Conservation (phyloP, 2,113 vertebrate species). For the Zosterops lateralis region DNA sequence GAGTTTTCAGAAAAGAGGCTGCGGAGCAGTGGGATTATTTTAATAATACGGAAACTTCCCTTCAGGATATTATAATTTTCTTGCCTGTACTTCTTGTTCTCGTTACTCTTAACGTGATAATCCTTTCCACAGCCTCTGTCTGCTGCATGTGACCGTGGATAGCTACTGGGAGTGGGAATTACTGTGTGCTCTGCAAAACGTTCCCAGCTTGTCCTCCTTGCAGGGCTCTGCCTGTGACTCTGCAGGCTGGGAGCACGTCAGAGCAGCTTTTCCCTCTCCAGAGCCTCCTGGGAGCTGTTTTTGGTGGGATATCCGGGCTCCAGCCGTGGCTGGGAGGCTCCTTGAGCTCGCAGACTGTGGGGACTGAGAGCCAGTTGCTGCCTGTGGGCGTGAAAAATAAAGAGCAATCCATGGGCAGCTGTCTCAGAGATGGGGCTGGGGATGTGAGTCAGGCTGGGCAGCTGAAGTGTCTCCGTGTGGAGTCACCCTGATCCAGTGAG, state of each 20-base stretch:
- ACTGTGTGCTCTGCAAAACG: not conserved
- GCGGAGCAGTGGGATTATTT: constrained; percentile 22
- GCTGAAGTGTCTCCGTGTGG: not conserved
- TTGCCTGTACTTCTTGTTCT: constrained; percentile 37
- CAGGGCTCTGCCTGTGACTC: not conserved
- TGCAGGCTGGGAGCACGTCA: not conserved
- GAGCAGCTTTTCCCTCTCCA: not conserved
- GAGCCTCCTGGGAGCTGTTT: not conserved
- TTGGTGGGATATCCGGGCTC: not conserved
- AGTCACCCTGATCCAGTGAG: fast-evolving
- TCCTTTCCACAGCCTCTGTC: not conserved
- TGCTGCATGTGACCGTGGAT: not conserved
- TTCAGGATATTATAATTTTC: constrained; percentile 47
- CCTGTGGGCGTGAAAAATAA: constrained; percentile 60
- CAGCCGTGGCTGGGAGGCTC: not conserved
- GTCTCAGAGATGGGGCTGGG: constrained; percentile 26
- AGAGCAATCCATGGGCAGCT: constrained; percentile 64
- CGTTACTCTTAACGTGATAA: not conserved
- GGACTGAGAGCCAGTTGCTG: constrained; percentile 47
- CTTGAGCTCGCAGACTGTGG: not conserved
- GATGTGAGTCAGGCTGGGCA: constrained; percentile 42
- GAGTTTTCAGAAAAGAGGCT: not conserved
- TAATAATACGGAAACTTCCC: constrained; percentile 28
- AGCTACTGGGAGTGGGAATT: not conserved
- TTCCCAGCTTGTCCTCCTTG: not conserved